Percentiles rank a stretch among this genome's conserved stretches.
Evolutionary conservation across 2,797 vertebrate genomes (phyloP).

Genomic region (Pteronotus mesoamericanus): DNA sequence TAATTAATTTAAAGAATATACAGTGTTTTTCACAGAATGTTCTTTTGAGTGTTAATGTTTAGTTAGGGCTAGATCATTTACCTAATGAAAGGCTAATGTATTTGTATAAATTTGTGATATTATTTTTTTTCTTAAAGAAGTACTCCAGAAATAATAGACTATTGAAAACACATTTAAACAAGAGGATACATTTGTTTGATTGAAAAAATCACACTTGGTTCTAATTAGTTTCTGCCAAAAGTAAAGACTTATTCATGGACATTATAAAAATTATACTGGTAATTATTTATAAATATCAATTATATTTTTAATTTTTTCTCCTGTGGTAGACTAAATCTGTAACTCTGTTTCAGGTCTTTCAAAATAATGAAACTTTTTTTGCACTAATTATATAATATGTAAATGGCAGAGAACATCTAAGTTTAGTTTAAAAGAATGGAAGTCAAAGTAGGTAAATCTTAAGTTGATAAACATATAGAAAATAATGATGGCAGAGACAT

Average conservation of each 20-base stretch:
- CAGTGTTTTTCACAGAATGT: not conserved
- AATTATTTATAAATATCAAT: not conserved
- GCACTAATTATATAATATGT: not conserved
- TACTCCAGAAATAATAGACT: not conserved
- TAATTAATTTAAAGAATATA: not conserved
- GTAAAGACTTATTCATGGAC: not conserved
- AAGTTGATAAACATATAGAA: not conserved
- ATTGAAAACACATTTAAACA: not conserved
- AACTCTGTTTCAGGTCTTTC: not conserved
- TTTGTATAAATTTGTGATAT: not conserved
- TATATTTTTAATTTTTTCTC: not conserved
- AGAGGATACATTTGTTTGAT: not conserved
- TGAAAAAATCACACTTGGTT: not conserved
- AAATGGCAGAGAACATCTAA: not conserved
- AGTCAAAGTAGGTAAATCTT: not conserved
- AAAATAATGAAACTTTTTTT: not conserved
- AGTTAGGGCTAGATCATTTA: not conserved
- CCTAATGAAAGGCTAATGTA: not conserved
- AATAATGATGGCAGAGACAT: not conserved
- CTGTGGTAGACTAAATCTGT: not conserved
- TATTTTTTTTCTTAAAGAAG: not conserved
- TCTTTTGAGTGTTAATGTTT: not conserved
- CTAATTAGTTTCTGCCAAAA: not conserved
- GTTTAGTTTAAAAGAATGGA: not conserved
- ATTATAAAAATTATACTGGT: not conserved